A percentile compares a stretch with the other conserved stretches of the same genome.
Conservation (phyloP, 1,140 invertebrate species). For the Leptestheria dahalacensis region DNA sequence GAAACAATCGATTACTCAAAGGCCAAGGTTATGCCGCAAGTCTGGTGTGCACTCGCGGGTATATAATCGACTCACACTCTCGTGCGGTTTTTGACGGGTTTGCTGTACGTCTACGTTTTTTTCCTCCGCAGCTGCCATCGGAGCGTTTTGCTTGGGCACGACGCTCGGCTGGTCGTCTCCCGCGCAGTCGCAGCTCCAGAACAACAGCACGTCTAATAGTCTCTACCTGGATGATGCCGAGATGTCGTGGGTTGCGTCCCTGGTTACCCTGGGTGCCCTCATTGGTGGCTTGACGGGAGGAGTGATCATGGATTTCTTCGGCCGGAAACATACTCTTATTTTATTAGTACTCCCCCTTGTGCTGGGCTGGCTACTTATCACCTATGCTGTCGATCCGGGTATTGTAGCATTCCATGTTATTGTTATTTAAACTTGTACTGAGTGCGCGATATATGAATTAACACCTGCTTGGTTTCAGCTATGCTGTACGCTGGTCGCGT, state of each 20-base stretch:
- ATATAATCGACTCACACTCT: too few species aligned
- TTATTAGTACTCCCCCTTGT: slow-evolving; percentile 42
- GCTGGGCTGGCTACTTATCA: slow-evolving; percentile 48
- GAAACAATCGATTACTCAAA: background rate
- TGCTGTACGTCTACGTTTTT: background rate
- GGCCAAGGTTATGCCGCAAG: background rate
- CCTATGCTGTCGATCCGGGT: slow-evolving; percentile 28
- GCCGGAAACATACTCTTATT: slow-evolving; percentile 42
- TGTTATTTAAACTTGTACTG: background rate
- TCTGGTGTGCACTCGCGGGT: slow-evolving; percentile 2
- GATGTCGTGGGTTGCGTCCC: slow-evolving; percentile 7
- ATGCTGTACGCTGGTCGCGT: slow-evolving; percentile 45
- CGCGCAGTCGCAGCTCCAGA: slow-evolving; percentile 10
- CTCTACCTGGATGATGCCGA: background rate
- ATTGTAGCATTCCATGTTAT: background rate
- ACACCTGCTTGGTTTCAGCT: slow-evolving; percentile 22
- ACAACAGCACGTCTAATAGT: background rate
- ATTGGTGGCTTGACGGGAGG: slow-evolving; percentile 40
- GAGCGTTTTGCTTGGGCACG: slow-evolving; percentile 9
- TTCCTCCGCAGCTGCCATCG: background rate
- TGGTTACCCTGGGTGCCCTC: slow-evolving; percentile 1
- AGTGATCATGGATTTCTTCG: slow-evolving; percentile 45
- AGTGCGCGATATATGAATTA: too few species aligned
- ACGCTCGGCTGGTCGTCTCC: slow-evolving; percentile 13
- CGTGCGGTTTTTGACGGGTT: background rate